A percentile compares a stretch with the other conserved stretches of the same genome.
Evolutionary conservation across 2,888 invertebrate species (phyloP).

Genomic region (Cheiracanthium punctorium): DNA sequence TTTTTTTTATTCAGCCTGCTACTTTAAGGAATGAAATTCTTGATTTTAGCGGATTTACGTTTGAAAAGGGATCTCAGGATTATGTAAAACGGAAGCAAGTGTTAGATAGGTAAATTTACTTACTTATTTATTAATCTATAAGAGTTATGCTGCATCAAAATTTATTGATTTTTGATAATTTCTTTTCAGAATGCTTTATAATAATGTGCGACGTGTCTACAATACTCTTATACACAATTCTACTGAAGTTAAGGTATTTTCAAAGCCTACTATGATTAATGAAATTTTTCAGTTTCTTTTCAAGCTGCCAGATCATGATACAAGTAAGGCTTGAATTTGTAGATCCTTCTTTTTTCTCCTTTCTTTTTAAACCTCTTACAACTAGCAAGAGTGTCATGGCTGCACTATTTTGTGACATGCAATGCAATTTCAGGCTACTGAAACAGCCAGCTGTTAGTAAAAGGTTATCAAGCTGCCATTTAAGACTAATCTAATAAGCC

Average conservation of each 20-base stretch:
- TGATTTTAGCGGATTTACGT: conserved; percentile 52
- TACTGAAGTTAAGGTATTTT: conserved; percentile 64
- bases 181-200: conserved; percentile 55
- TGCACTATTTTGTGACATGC: no score
- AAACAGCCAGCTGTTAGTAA: no score
- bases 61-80: conserved; percentile 47
- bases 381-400: no score
- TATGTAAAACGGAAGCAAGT: conserved; percentile 50
- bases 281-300: conserved; percentile 67
- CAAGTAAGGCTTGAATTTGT: conserved; percentile 49
- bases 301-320: conserved; percentile 52
- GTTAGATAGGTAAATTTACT: conserved; percentile 56
- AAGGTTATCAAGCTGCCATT: no score
- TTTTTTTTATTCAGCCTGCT: conserved; percentile 31
- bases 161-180: not conserved
- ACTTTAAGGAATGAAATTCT: conserved; percentile 55
- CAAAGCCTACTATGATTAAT: conserved; percentile 59
- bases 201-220: conserved; percentile 60
- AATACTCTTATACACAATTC: conserved; percentile 62
- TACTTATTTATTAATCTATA: no score
- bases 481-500: no score
- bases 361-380: no score
- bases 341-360: no score
- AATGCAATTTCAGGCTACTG: no score
- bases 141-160: no score